Base-by-base conservation (phyloP, 2,797 vertebrate genomes). In the Hylomyscus alleni region DNA sequence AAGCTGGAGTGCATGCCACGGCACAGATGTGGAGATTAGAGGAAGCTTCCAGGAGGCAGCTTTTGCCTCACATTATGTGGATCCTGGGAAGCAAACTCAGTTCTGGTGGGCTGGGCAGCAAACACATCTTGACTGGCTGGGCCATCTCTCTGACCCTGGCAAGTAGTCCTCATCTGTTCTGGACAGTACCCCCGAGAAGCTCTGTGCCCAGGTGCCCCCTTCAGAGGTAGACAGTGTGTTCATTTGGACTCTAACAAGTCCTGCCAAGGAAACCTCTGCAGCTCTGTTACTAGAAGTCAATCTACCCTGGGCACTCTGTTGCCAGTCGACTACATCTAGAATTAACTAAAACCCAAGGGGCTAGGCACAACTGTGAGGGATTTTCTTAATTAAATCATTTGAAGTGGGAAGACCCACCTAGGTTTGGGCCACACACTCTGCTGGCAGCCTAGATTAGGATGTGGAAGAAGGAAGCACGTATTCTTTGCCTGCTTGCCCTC, bases 171-270 rank as follows among this genome's bases (percentile, higher is more conserved):
- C 37, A 24, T 73, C 37, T 52, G 31, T 50, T n/a, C 82, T 67
- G 54, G 62, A 37, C 76, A 26, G 37, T 17, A 29, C 24, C 12
- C 37, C 24, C n/a, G 47, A 54, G 47, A 29, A 50, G 83, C 13
- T 10, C 6, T 44, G 54, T 14, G 14, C 20, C 34, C 34, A 50
- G 14, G 12, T 26, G 34, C 22, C 15, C 83, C 40, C 76, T 58
- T 7, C 60, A 19, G 15, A 26, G 58, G 83, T 50, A 67, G 22
- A 26, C 47, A n/a, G 24, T 29, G 47, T 29, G 31, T 54, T 26
- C 65, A 26, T 26, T 14, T 10, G 34, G 14, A 89, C 40, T 76
- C 85, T 92, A 85, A 92, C 37, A 93, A 84, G 50, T 67, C 62
- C 84, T 85, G 40, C 73, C 6, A 34, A 65, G 62, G 47, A 40